phyloP scores from a whole-genome alignment of 2,113 vertebrate genomes.

The Picathartes gymnocephalus region DNA sequence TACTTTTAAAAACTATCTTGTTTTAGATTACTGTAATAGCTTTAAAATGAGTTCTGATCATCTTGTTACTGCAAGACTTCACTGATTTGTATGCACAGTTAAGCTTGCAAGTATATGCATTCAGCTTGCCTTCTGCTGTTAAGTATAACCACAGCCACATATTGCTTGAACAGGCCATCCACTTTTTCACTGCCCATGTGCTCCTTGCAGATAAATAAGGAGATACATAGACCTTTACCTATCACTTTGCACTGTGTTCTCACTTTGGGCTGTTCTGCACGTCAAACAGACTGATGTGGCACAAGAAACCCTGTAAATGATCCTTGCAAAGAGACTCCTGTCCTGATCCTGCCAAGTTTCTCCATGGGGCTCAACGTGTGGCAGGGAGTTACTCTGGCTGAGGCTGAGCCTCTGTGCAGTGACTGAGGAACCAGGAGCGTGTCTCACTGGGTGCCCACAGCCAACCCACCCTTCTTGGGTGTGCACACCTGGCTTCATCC shows the following conservation, averaged over 20 bases:
- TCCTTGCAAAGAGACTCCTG: neutral
- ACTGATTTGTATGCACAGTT: neutral
- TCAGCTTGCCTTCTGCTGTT: neutral
- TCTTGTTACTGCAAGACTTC: neutral
- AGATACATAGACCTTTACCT: neutral
- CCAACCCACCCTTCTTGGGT: neutral
- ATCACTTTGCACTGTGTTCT: neutral
- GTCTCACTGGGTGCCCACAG: neutral
- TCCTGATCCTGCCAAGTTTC: neutral
- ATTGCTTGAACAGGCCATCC: neutral
- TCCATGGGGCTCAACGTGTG: accelerated
- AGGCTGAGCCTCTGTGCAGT: neutral
- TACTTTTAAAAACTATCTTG: neutral
- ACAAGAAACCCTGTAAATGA: neutral
- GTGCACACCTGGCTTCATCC: neutral
- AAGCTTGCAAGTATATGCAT: neutral
- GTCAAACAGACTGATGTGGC: neutral
- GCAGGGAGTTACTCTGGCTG: neutral
- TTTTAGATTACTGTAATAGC: neutral
- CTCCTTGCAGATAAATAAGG: neutral
- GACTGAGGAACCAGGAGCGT: accelerated
- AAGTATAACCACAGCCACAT: neutral
- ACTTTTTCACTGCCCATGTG: neutral
- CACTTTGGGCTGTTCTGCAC: neutral
- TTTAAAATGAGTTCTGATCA: slow-evolving; percentile 10